Base-by-base conservation (phyloP, 2,797 vertebrate genomes). In the Graptemys geographica region DNA sequence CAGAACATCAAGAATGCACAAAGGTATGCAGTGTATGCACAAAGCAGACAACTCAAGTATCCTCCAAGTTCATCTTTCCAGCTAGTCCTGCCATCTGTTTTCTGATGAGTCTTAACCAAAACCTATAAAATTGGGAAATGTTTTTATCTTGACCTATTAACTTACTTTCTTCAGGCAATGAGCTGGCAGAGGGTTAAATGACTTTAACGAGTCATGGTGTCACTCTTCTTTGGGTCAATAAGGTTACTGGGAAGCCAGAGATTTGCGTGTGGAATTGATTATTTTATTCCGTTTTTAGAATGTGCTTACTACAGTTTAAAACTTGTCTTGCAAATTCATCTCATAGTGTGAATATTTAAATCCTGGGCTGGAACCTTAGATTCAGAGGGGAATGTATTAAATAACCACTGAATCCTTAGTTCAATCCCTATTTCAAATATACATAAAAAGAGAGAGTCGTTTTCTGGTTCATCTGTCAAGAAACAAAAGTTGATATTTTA, bases 211-310 rank as follows among this genome's bases (percentile, higher is more conserved):
- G 93, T 95, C 94, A 96, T 88, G 94, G 53, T 82, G 23, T 91
- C 86, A 81, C 97, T 94, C 98, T 94, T 98, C 97, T 98, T 98
- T 96, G 97, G 98, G 97, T 99, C 98, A 98, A 98, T 97, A 98
- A 97, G 98, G 98, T 98, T 98, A 92, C 87, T 88, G 85, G 97
- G 87, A 91, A 97, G 96, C 95, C 97, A 98, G 98, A 98, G 96
- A 98, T 98, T 98, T 97, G 90, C 94, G 90, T 94, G 44, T 97
- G 92, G 86, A 94, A 90, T 95, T 95, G 88, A 94, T 97, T 94
- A 95, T 96, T 97, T 97, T 96, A 89, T 96, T 97, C 93, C 37
- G 69, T 96, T 98, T 97, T 97, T 97, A 98, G 97, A 94, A 82
- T 90, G n/a, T 93, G 80, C 96, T 97, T 97, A 89, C 90, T 96